phyloP scores from a whole-genome alignment of 1,140 invertebrate species.

The Nymphalis io region DNA sequence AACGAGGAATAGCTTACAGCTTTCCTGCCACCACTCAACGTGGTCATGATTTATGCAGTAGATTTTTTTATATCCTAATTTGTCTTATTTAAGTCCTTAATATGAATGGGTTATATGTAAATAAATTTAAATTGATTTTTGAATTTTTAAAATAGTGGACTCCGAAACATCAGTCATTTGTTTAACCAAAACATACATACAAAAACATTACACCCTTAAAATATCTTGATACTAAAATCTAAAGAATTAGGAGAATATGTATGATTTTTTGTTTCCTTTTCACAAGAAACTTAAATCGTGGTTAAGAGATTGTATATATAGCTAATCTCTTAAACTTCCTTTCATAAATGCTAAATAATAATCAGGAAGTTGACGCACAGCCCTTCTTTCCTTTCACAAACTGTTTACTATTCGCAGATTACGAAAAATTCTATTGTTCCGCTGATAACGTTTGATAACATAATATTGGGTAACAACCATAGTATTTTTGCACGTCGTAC shows the following conservation, averaged over 20 bases:
- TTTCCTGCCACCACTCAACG: too few relatives aligned
- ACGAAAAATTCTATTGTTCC: conserved; percentile 42
- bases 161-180: too few relatives aligned
- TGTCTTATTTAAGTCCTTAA: too few relatives aligned
- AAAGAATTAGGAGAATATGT: neutral
- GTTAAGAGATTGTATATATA: conserved; percentile 14
- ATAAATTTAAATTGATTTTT: too few relatives aligned
- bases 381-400: conserved; percentile 41
- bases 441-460: conserved; percentile 43
- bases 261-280: neutral
- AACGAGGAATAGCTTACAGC: too few relatives aligned
- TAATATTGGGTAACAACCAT: conserved; percentile 13
- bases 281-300: conserved; percentile 3
- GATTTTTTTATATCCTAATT: too few relatives aligned
- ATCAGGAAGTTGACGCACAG: conserved; percentile 63
- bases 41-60: too few relatives aligned
- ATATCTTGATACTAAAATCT: too few relatives aligned
- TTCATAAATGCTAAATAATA: conserved; percentile 21
- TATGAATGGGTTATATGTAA: too few relatives aligned
- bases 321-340: conserved; percentile 15
- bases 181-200: neutral
- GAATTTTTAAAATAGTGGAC: too few relatives aligned
- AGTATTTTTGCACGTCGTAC: conserved; percentile 7
- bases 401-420: conserved; percentile 48
- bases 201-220: too few relatives aligned